A percentile compares a stretch with the other conserved stretches of the same genome.
Conservation (phyloP, 2,113 vertebrate species). For the Macaca mulatta region DNA sequence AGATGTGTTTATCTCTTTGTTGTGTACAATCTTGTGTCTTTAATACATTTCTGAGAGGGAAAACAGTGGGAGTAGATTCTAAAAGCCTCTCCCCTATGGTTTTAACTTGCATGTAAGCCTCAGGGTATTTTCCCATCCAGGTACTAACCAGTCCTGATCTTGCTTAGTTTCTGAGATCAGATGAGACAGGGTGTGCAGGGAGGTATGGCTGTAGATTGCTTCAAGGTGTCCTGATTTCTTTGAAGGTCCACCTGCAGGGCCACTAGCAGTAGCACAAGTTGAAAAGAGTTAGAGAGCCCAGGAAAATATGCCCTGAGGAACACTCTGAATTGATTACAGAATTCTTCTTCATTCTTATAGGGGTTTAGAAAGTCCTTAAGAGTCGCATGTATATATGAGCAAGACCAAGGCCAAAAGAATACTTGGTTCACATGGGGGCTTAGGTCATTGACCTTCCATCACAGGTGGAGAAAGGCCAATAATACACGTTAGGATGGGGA, state of each 20-base stretch:
- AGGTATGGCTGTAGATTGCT: not conserved
- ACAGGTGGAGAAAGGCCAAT: not conserved
- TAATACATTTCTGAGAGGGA: not conserved
- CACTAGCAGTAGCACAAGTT: not conserved
- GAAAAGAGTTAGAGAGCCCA: not conserved
- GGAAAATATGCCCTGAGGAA: not conserved
- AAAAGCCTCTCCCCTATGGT: not conserved
- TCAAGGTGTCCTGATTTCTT: not conserved
- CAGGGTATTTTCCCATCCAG: not conserved
- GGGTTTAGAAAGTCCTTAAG: not conserved
- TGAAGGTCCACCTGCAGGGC: not conserved
- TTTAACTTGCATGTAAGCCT: not conserved
- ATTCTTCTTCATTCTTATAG: not conserved
- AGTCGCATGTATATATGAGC: not conserved
- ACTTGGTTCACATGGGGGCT: not conserved
- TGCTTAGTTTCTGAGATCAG: not conserved
- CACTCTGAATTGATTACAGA: not conserved
- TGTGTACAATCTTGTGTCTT: not conserved
- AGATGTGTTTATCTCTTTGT: not conserved
- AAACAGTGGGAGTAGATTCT: not conserved
- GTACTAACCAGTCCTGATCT: not conserved
- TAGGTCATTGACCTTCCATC: not conserved
- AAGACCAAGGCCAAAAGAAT: not conserved
- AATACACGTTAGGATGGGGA: no score
- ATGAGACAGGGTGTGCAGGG: not conserved